Conservation (phyloP, 1,140 invertebrate genomes). For the Rhopalosiphum maidis region DNA sequence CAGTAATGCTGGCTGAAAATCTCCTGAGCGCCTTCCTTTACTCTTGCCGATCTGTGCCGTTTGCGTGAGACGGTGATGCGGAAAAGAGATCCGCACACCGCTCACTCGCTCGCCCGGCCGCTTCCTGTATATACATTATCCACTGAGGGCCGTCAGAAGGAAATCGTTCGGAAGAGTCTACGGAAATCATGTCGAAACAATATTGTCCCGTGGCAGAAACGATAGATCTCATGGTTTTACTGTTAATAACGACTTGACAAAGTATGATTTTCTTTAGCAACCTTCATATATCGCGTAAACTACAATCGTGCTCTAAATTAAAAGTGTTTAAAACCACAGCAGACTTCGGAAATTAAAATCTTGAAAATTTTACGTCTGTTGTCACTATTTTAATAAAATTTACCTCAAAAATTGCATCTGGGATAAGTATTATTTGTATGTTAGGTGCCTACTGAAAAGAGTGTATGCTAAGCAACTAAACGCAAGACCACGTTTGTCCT, state of each 20-base stretch:
- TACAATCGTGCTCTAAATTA: neutral
- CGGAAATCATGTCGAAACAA: conserved; percentile 22
- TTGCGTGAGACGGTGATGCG: neutral
- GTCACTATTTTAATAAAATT: neutral
- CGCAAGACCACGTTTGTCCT: no score
- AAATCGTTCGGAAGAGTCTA: conserved; percentile 20
- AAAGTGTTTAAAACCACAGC: neutral
- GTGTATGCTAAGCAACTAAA: no score
- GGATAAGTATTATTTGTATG: no score
- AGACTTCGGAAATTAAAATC: neutral
- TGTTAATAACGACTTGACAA: neutral
- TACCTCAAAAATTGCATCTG: neutral
- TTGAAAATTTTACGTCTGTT: neutral
- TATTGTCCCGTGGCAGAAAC: neutral
- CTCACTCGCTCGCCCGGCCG: neutral
- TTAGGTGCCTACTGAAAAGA: no score
- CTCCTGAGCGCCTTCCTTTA: neutral
- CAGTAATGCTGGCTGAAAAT: neutral
- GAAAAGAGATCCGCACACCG: neutral
- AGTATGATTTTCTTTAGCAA: neutral
- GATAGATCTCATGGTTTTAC: neutral
- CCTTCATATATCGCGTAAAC: neutral
- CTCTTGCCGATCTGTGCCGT: neutral
- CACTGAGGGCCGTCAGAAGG: no score
- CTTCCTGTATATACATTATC: neutral